Base-by-base conservation (phyloP, 2,797 vertebrate genomes). In the Rachycentron canadum region DNA sequence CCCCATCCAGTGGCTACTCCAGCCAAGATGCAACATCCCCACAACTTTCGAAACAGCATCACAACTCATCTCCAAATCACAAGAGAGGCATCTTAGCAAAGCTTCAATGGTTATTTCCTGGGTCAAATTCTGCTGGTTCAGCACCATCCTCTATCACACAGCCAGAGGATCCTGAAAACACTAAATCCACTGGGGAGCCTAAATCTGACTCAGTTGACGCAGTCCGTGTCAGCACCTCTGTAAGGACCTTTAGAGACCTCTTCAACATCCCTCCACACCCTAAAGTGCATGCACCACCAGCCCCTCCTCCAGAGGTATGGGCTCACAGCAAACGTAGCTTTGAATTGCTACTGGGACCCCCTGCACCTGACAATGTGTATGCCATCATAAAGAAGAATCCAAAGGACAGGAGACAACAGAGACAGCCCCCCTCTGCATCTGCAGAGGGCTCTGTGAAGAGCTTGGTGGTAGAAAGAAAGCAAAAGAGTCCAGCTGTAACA, bases 201-300 rank as follows among this genome's bases (percentile, higher is more conserved):
- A 87, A 78, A 38, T 50, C 59, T 19, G 65, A 66, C 19, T 8
- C 73, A 13, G 61, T 74, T 2, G 41, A 83, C 28, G 58, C 50
- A 5, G 43, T 50, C 8, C 65, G 21, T 19, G 64, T 65, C 56
- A 90, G 81, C 45, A 82, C 91, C 40, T 92, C 92, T 23, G 90
- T 92, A 12, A 90, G 82, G 70, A 69, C 93, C 43, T 77, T 96
- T 82, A 91, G 86, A 73, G n/a, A 96, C 85, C 82, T 95, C 28
- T 96, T 97, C 73, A 86, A 96, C 73, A 97, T 99, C 78, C 98
- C 98, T 0, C 96, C 96, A 0, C 97, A 95, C 43, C 98, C 98
- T 49, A 96, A 95, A 84, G 95, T 99, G 26, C 94, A 95, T 0
- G 97, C 98, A 43, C 98, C 98, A 26, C 96, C 96, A 2, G 94